phyloP scores from a whole-genome alignment of 2,113 vertebrate genomes.

The Eurypyga helias region DNA sequence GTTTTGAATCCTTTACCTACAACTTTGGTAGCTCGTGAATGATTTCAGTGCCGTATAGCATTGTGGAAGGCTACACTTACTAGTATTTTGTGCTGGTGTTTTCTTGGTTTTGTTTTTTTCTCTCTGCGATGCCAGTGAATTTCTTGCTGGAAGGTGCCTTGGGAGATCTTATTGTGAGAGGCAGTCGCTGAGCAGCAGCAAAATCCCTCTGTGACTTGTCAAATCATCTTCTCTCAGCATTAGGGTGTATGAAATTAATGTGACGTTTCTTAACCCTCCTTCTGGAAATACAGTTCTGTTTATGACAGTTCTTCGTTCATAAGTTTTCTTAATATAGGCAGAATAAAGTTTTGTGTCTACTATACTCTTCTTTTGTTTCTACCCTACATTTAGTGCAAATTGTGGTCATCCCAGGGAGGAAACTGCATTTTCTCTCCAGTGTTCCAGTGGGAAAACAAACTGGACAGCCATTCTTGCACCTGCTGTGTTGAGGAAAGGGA shows the following conservation, averaged over 20 bases:
- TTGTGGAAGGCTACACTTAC: not conserved
- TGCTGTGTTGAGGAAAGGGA: not conserved
- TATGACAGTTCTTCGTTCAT: not conserved
- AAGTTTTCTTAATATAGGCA: not conserved
- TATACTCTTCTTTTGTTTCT: not conserved
- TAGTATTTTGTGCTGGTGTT: not conserved
- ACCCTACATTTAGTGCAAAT: not conserved
- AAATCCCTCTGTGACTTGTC: not conserved
- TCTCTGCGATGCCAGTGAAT: not conserved
- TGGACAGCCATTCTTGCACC: not conserved
- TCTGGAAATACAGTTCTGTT: not conserved
- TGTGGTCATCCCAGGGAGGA: not conserved
- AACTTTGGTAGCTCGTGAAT: not conserved
- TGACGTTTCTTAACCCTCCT: not conserved
- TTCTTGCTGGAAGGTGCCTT: not conserved
- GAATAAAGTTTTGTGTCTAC: not conserved
- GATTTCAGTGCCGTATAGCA: not conserved
- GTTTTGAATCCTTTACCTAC: not conserved
- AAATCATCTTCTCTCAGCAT: not conserved
- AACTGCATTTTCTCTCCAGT: not conserved
- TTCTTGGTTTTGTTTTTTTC: no score
- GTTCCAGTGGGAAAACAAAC: not conserved
- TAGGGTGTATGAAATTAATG: not conserved
- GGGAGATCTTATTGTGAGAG: not conserved
- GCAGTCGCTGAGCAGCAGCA: not conserved